Conservation (phyloP, 1,140 invertebrate genomes). For the Drosophila ananassae region DNA sequence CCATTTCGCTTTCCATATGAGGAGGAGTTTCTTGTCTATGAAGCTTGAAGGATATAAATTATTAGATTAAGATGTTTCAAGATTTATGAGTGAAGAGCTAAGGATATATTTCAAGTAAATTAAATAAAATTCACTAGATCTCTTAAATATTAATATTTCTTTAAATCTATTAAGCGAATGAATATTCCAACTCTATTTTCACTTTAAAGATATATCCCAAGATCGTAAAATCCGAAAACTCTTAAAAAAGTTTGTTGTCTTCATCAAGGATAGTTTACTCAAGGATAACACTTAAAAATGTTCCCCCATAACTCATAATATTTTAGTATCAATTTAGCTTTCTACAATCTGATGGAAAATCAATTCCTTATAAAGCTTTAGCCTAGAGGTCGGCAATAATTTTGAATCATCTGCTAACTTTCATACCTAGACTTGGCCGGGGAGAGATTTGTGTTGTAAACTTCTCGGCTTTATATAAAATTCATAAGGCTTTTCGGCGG, state of each 20-base stretch:
- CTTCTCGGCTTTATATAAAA: slow-evolving; percentile 50
- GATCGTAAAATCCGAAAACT: no score
- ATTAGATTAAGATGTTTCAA: neutral
- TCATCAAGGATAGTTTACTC: neutral
- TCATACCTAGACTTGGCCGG: slow-evolving; percentile 20
- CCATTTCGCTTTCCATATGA: neutral
- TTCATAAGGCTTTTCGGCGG: slow-evolving; percentile 53
- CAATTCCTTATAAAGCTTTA: slow-evolving; percentile 18
- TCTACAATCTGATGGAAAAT: slow-evolving; percentile 10
- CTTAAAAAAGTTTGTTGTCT: neutral
- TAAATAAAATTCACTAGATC: no score
- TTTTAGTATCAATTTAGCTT: neutral
- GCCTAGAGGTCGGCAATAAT: slow-evolving; percentile 27
- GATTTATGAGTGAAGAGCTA: neutral
- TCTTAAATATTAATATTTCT: no score
- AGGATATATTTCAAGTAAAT: no score
- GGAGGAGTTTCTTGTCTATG: neutral
- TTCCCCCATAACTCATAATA: neutral
- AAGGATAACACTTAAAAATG: neutral
- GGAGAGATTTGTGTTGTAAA: slow-evolving; percentile 26
- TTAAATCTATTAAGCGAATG: no score
- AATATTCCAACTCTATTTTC: no score
- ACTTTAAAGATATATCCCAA: no score
- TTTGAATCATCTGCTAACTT: slow-evolving; percentile 1
- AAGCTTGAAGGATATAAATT: neutral